A percentile compares a stretch with the other conserved stretches of the same genome.
These are phyloP conservation scores for Agapornis canus DNA, from an alignment of 2,797 vertebrate species.

Conservation along the genomic window DNA sequence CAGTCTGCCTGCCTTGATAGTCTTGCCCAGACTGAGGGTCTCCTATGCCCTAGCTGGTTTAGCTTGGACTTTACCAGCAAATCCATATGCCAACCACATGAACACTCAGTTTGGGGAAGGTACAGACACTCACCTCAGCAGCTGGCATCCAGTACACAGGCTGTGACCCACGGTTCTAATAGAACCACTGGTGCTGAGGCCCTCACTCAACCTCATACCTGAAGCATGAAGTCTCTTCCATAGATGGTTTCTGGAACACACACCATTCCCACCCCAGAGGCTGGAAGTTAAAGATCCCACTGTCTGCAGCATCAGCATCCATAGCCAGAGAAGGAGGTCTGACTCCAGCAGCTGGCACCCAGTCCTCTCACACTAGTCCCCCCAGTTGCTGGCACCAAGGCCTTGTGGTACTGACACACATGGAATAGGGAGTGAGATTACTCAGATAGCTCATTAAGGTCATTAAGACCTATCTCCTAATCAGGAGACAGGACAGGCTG, in stretches of 20 bases:
- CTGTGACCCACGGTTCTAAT: accelerated
- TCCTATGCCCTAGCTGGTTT: not conserved
- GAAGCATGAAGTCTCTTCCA: not conserved
- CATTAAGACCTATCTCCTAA: not conserved
- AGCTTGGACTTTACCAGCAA: not conserved
- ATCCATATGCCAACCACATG: accelerated
- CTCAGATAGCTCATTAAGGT: not conserved
- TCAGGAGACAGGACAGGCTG: not conserved
- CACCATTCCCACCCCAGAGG: accelerated
- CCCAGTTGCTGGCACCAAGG: not conserved
- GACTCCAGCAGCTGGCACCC: not conserved
- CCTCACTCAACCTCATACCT: accelerated
- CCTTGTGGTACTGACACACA: not conserved
- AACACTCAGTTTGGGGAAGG: accelerated
- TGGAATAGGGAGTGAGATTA: not conserved
- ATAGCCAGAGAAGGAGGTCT: not conserved
- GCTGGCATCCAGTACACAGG: accelerated
- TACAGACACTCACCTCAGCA: not conserved
- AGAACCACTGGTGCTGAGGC: accelerated
- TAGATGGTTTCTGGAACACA: not conserved
- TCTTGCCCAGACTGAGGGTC: not conserved
- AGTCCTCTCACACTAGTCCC: not conserved
- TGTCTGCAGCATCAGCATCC: accelerated
- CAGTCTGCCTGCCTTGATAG: accelerated
- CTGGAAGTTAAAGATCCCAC: not conserved